phyloP scores from a whole-genome alignment of 2,113 vertebrate species.

The Phycodurus eques region DNA sequence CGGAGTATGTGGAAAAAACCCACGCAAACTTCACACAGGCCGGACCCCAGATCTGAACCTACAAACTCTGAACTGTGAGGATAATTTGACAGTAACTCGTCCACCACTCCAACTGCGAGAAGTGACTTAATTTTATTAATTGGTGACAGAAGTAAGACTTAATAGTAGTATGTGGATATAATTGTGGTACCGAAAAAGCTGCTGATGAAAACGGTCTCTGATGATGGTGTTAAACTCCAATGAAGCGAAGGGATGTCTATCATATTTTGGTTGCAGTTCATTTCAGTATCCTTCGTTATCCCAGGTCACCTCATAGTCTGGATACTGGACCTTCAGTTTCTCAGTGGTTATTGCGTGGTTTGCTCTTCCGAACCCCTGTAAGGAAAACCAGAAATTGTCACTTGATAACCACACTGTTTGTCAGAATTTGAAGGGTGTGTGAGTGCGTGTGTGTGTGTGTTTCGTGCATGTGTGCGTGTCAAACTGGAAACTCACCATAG shows the following conservation, averaged over 20 bases:
- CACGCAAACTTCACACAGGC: background rate
- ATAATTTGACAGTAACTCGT: background rate
- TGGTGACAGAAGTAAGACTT: background rate
- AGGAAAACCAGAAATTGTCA: constrained; percentile 3
- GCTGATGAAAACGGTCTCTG: background rate
- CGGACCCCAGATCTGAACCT: background rate
- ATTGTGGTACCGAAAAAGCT: background rate
- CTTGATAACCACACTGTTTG: background rate
- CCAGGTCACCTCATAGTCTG: constrained; percentile 89
- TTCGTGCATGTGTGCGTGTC: background rate
- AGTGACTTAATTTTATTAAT: background rate
- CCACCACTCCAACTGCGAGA: background rate
- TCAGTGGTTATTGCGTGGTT: constrained; percentile 83
- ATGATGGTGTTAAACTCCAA: background rate
- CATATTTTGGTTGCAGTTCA: background rate
- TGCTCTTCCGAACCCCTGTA: constrained; percentile 89
- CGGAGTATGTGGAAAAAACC: too few species aligned
- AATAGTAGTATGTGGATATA: background rate
- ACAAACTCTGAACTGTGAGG: background rate
- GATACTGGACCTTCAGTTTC: constrained; percentile 83
- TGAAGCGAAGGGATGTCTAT: background rate
- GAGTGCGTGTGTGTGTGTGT: background rate
- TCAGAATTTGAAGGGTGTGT: background rate
- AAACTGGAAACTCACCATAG: constrained; percentile 76
- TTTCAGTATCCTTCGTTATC: constrained; percentile 88